phyloP scores from a whole-genome alignment of 2,797 vertebrate species.

The Hybognathus amarus region DNA sequence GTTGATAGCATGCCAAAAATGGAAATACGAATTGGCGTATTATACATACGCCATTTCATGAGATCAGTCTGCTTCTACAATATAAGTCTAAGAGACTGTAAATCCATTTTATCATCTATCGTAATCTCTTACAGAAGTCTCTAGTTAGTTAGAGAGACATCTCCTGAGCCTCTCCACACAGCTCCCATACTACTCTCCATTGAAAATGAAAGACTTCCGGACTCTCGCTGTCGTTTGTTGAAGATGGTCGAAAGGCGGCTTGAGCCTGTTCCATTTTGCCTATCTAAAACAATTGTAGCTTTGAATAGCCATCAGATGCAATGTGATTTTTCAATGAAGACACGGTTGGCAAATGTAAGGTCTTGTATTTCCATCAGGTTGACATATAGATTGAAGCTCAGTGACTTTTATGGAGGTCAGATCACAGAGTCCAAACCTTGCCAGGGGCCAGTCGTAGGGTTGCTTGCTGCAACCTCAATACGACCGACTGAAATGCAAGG shows the following conservation, averaged over 20 bases:
- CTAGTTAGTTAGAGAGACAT: background rate
- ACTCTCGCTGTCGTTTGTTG: too few species aligned
- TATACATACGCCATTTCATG: too few species aligned
- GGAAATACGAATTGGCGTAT: too few species aligned
- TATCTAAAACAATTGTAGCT: conserved; percentile 5
- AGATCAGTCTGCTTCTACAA: too few species aligned
- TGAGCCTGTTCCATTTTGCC: background rate
- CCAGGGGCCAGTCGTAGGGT: conserved; percentile 32
- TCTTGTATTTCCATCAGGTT: conserved; percentile 34
- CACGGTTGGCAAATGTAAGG: background rate
- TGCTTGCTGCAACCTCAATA: conserved; percentile 5
- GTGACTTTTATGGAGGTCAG: conserved; percentile 6
- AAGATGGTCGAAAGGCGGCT: too few species aligned
- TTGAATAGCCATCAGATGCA: background rate
- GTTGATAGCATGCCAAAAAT: too few species aligned
- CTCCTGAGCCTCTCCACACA: background rate
- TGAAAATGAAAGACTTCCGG: too few species aligned
- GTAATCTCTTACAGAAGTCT: background rate
- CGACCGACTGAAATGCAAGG: background rate
- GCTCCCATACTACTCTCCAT: too few species aligned
- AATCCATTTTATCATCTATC: background rate
- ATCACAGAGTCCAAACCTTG: conserved; percentile 10
- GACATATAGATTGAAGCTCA: conserved; percentile 36
- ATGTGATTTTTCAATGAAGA: conserved; percentile 8
- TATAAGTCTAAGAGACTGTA: background rate